Percentiles rank a stretch among this genome's conserved stretches.
Evolutionary conservation across 2,113 vertebrate genomes (phyloP).

Genomic region (Odocoileus virginianus): DNA sequence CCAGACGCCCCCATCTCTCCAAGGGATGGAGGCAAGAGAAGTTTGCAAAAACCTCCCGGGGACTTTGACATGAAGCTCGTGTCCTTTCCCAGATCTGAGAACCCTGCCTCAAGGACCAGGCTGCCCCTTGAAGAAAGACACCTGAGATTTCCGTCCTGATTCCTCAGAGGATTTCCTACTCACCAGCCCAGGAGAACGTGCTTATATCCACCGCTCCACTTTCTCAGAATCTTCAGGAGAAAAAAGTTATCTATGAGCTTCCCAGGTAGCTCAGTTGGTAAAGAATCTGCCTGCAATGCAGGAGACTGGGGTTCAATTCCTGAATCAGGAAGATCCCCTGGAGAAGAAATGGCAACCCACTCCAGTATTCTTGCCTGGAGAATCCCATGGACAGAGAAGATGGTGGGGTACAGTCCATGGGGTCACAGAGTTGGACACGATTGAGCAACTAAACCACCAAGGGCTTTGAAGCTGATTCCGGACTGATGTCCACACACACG

Average conservation of each 20-base stretch:
- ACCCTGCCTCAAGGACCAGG: not conserved
- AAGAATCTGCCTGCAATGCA: not conserved
- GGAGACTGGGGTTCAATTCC: not conserved
- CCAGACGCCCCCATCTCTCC: not conserved
- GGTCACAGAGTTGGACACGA: not conserved
- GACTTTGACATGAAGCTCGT: not conserved
- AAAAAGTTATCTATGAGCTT: not conserved
- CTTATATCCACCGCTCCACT: not conserved
- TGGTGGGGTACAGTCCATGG: not conserved
- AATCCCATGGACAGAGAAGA: not conserved
- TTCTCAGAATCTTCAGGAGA: not conserved
- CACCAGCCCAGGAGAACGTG: too few species aligned
- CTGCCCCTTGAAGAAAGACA: not conserved
- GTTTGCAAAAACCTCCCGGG: not conserved
- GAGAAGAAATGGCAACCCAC: not conserved
- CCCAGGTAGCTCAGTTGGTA: not conserved
- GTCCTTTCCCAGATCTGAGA: not conserved
- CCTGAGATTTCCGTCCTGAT: not conserved
- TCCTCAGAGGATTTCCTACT: not conserved
- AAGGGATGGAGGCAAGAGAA: not conserved
- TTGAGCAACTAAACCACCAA: not conserved
- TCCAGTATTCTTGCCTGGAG: not conserved
- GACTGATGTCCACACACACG: slow-evolving; percentile 1
- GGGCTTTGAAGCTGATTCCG: not conserved
- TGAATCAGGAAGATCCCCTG: not conserved